These are phyloP conservation scores for Psammodynastes pulverulentus DNA, from an alignment of 2,113 vertebrate species.

Conservation along the genomic window DNA sequence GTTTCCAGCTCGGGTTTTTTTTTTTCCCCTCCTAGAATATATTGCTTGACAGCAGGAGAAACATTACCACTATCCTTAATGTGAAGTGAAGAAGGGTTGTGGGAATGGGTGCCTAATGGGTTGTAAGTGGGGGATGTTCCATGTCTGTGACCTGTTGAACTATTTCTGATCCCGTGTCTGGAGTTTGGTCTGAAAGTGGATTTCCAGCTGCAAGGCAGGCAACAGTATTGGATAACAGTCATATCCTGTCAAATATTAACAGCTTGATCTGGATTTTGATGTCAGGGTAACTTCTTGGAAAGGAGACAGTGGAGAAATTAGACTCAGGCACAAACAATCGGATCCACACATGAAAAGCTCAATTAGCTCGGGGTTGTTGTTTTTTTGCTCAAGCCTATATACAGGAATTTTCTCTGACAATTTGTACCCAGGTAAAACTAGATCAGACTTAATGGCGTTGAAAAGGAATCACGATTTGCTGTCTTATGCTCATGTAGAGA, in stretches of 20 bases:
- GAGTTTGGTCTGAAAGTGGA: neutral
- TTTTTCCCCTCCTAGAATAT: neutral
- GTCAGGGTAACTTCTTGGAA: constrained; percentile 15
- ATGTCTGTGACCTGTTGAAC: neutral
- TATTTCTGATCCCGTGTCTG: neutral
- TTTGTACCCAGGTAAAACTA: neutral
- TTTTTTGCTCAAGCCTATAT: neutral
- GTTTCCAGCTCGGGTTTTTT: neutral
- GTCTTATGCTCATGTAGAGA: neutral
- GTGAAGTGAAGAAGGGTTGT: neutral
- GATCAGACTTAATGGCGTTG: neutral
- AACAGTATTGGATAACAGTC: neutral
- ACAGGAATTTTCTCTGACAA: neutral
- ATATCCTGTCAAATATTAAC: constrained; percentile 17
- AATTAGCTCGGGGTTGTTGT: neutral
- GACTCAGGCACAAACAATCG: neutral
- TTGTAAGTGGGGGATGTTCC: neutral
- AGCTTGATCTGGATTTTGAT: neutral
- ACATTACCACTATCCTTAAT: neutral
- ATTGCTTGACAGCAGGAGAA: neutral
- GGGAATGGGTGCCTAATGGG: neutral
- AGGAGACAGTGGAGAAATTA: neutral
- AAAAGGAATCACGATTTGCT: neutral
- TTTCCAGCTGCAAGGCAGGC: neutral
- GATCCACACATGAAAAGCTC: neutral